Evolutionary conservation across 37 sponge, comb jelly and placozoan genomes (phyloP), one percentile per base, ranked within the genome.

Genomic region (Tethya wilhelma): DNA sequence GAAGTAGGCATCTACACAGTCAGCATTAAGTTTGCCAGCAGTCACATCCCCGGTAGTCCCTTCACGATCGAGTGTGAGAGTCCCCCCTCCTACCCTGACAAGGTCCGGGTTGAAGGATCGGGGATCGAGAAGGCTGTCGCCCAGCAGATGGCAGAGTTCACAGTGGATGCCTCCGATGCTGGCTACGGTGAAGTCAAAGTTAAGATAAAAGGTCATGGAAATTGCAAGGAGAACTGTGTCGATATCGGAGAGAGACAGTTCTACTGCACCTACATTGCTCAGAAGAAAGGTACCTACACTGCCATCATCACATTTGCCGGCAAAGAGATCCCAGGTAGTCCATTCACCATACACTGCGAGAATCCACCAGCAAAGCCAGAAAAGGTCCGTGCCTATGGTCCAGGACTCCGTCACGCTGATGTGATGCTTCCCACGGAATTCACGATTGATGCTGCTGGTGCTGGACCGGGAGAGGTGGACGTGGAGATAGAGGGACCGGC

Each of bases 111-210:
- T 20, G 73, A 73, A 41, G 98, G 98, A 1, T 92, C 89, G 19
- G 98, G 98, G 0, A 43, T 98, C 4, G 93, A 87, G 44, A 86
- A 87, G 22, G 62, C 80, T 34, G 92, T 91, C 5, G 85, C 84
- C 6, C 59, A 59, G 40, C 78, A 84, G 57, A 75, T 83, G 14
- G 89, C 82, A n/a, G 31, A 42, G 31, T 92, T 96, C 66, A 73
- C 63, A 12, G 89, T 96, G n/a, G 93, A 96, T 75, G 90, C 90
- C 5, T 55, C 80, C 30, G 75, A 89, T 19, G 96, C 96, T 29
- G 96, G 96, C 0, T 79, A 86, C 14, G 96, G 96, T 11, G 85
- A 86, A 7, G 58, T 96, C 5, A 75, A 62, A 19, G 44, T 93
- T 25, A 68, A 68, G 44, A 43, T 93, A 42, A 60, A 73, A 14